Evolutionary conservation across 2,888 invertebrate genomes (phyloP).

Genomic region (Platycheirus albimanus): DNA sequence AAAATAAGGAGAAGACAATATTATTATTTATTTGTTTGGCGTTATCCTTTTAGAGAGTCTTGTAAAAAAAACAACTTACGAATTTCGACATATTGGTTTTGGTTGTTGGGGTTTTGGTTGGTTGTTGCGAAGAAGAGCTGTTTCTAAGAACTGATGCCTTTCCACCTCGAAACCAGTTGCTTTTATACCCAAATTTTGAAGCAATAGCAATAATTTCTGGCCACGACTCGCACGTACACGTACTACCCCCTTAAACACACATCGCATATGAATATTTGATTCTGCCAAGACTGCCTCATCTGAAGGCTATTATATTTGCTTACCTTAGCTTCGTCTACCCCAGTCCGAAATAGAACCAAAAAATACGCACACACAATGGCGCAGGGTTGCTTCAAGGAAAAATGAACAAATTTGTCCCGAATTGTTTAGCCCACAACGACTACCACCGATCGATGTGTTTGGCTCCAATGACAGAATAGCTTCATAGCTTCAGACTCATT

Average conservation of each 20-base stretch:
- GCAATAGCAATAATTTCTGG: slow-evolving; percentile 29
- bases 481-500: slow-evolving; percentile 15
- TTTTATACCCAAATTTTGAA: slow-evolving; percentile 66
- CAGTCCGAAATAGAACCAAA: slow-evolving; percentile 55
- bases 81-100: slow-evolving; percentile 72
- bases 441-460: no score
- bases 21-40: neutral
- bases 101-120: slow-evolving; percentile 20
- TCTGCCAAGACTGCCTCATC: slow-evolving; percentile 29
- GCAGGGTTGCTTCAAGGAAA: slow-evolving; percentile 71
- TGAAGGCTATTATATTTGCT: slow-evolving; percentile 54
- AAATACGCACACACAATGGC: slow-evolving; percentile 24
- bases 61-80: slow-evolving; percentile 40
- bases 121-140: slow-evolving; percentile 61
- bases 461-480: neutral
- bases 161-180: slow-evolving; percentile 28
- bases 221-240: slow-evolving; percentile 37
- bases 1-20: slow-evolving; percentile 4
- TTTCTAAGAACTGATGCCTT: slow-evolving; percentile 60
- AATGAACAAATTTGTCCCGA: slow-evolving; percentile 62
- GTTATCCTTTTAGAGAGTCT: neutral
- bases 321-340: slow-evolving; percentile 5
- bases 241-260: slow-evolving; percentile 19
- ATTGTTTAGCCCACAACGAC: slow-evolving; percentile 38
- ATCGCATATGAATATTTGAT: slow-evolving; percentile 31